phyloP scores from a whole-genome alignment of 2,113 vertebrate species.

The Ctenodactylus gundi region DNA sequence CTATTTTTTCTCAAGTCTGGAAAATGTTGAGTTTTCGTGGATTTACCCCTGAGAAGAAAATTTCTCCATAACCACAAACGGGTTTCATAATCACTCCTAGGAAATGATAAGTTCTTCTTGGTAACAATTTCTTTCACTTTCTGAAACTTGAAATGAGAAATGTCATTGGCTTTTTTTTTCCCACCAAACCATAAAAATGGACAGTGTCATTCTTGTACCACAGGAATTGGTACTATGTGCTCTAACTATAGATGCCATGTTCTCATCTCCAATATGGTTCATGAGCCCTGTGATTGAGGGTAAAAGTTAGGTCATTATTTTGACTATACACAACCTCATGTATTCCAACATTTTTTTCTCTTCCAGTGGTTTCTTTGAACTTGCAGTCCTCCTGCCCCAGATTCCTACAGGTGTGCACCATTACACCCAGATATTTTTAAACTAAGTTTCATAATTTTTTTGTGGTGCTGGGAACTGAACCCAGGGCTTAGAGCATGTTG shows the following conservation, averaged over 20 bases:
- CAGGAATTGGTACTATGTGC: not conserved
- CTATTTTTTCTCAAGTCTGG: slow-evolving; percentile 65
- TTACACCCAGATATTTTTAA: too few relatives aligned
- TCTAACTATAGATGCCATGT: not conserved
- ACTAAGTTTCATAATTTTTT: too few relatives aligned
- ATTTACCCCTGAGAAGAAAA: slow-evolving; percentile 66
- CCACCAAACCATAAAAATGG: slow-evolving; percentile 62
- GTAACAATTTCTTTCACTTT: slow-evolving; percentile 73
- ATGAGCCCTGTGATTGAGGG: too few relatives aligned
- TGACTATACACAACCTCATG: not conserved
- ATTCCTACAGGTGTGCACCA: too few relatives aligned
- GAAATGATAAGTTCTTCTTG: slow-evolving; percentile 72
- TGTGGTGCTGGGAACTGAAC: too few relatives aligned
- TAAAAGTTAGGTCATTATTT: not conserved
- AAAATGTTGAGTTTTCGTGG: slow-evolving; percentile 65
- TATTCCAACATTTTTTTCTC: not conserved
- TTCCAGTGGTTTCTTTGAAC: slow-evolving; percentile 46
- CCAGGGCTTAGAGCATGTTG: too few relatives aligned
- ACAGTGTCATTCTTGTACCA: slow-evolving; percentile 35
- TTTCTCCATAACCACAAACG: slow-evolving; percentile 63
- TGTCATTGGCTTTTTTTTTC: slow-evolving; percentile 61
- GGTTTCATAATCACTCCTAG: slow-evolving; percentile 74
- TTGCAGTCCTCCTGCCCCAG: too few relatives aligned
- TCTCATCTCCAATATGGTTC: slow-evolving; percentile 42
- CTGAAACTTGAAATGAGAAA: slow-evolving; percentile 71